Percentiles rank a stretch among this genome's conserved stretches.
Evolutionary conservation across 2,888 invertebrate species (phyloP).

Genomic region (Temnothorax ravouxi): DNA sequence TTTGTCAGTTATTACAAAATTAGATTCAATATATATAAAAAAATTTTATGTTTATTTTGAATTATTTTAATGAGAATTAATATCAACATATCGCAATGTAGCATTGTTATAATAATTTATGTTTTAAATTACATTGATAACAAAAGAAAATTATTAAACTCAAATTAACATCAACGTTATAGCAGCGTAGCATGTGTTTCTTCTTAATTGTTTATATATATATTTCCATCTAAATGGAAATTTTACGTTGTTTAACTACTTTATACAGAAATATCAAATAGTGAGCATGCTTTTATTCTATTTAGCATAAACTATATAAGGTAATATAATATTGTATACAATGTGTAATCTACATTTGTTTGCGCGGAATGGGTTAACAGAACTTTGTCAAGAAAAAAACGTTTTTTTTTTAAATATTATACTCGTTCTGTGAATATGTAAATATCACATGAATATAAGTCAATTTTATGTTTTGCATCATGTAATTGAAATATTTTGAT

Average conservation of each 20-base stretch:
- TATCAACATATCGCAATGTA: background rate
- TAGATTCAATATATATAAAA: background rate
- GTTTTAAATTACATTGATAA: background rate
- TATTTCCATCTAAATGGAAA: constrained; percentile 68
- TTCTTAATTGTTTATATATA: constrained; percentile 68
- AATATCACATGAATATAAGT: constrained; percentile 9
- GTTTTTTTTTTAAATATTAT: background rate
- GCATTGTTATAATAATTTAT: background rate
- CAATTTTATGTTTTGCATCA: background rate
- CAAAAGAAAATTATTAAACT: background rate
- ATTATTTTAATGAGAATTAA: background rate
- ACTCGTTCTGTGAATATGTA: background rate
- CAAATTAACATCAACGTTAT: constrained; percentile 24
- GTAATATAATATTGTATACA: constrained; percentile 41
- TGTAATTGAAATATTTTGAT: constrained; percentile 22
- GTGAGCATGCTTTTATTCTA: constrained; percentile 67
- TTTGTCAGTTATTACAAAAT: background rate
- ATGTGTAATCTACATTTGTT: constrained; percentile 45
- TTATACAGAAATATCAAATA: constrained; percentile 69
- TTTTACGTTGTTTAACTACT: constrained; percentile 66
- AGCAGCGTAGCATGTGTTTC: constrained; percentile 61
- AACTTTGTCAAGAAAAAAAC: constrained; percentile 7
- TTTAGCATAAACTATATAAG: constrained; percentile 71
- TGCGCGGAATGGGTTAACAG: background rate
- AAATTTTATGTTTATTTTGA: background rate